A percentile compares a stretch with the other conserved stretches of the same genome.
Evolutionary conservation across 2,888 invertebrate species (phyloP).

Genomic region (Noctua janthe): DNA sequence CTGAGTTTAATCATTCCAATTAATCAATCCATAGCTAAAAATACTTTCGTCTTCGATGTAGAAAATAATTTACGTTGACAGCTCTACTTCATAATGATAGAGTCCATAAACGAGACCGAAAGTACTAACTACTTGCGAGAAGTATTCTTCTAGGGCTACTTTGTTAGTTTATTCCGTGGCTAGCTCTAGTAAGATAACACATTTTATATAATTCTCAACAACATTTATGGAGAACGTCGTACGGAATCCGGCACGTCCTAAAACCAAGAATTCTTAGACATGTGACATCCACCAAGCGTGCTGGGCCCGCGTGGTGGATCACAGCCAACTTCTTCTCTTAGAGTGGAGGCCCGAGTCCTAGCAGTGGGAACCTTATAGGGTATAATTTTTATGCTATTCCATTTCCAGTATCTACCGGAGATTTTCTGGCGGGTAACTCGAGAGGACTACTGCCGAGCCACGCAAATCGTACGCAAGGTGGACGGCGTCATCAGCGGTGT

Average conservation of each 20-base stretch:
- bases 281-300: too few relatives aligned
- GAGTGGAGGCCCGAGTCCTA: too few relatives aligned
- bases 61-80: background rate
- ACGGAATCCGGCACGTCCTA: too few relatives aligned
- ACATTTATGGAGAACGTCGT: too few relatives aligned
- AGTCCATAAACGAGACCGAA: background rate
- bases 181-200: too few relatives aligned
- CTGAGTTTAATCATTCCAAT: background rate
- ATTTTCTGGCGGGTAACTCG: conserved; percentile 92
- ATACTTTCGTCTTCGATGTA: background rate
- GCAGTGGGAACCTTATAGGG: too few relatives aligned
- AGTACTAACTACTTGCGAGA: background rate
- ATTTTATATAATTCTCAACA: too few relatives aligned
- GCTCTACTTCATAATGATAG: background rate
- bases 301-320: too few relatives aligned
- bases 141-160: background rate
- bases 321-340: too few relatives aligned
- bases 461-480: conserved; percentile 90
- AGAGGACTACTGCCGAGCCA: conserved; percentile 92
- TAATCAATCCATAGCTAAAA: background rate
- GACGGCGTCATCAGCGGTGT: conserved; percentile 92
- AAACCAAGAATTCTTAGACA: too few relatives aligned
- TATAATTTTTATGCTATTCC: too few relatives aligned
- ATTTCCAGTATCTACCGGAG: conserved; percentile 89
- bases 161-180: too few relatives aligned